phyloP scores from a whole-genome alignment of 2,888 invertebrate species.

The Acanthoscelides obtectus region DNA sequence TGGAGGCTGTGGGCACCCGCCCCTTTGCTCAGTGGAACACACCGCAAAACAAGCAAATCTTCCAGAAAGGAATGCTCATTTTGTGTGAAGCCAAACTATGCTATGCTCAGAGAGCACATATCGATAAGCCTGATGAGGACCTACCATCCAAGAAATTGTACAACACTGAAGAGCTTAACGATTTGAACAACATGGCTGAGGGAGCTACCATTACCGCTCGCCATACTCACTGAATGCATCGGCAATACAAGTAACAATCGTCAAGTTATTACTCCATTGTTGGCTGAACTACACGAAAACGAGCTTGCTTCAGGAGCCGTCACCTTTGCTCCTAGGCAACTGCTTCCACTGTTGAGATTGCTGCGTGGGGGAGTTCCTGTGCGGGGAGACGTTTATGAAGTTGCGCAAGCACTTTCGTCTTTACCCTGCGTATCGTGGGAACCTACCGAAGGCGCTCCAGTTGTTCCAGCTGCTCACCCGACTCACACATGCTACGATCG shows the following conservation, averaged over 20 bases:
- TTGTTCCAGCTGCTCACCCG: no score
- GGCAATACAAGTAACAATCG: background rate
- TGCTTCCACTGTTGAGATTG: no score
- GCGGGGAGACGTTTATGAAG: no score
- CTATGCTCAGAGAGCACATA: slow-evolving; percentile 14
- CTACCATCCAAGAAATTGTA: slow-evolving; percentile 17
- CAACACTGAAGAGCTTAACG: slow-evolving; percentile 17
- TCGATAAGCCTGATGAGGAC: slow-evolving; percentile 18
- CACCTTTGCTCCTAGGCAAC: no score
- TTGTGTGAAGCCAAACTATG: slow-evolving; percentile 19
- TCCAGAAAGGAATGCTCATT: slow-evolving; percentile 22
- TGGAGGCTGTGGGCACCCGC: slow-evolving; percentile 21
- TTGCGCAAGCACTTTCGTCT: no score
- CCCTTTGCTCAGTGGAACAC: slow-evolving; percentile 18
- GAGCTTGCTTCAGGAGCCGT: no score
- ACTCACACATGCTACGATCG: no score
- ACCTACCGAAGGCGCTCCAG: no score
- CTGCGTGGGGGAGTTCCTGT: no score
- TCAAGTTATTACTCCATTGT: background rate
- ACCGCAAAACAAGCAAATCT: slow-evolving; percentile 13
- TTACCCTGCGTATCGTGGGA: no score
- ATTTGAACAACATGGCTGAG: slow-evolving; percentile 19
- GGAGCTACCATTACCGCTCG: slow-evolving; percentile 8
- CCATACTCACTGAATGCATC: background rate
- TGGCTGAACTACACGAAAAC: no score